These are phyloP conservation scores for Papilio polyxenes DNA, from an alignment of 1,140 invertebrate species.

Conservation along the genomic window DNA sequence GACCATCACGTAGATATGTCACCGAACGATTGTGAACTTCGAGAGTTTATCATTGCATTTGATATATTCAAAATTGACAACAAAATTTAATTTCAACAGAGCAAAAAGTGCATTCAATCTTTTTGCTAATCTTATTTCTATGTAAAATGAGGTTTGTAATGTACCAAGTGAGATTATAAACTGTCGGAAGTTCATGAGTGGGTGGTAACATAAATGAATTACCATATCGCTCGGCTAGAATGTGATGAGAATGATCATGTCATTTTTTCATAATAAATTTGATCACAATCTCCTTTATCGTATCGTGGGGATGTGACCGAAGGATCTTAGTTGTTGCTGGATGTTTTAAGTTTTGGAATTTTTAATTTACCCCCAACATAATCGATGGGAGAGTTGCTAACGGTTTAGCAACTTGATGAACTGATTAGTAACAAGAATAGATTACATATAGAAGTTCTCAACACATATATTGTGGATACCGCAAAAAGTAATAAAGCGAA, in stretches of 20 bases:
- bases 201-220: not conserved
- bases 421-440: not conserved
- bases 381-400: not conserved
- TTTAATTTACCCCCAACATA: not conserved
- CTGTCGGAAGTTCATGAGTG: not conserved
- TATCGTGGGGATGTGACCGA: conserved; percentile 1
- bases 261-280: not conserved
- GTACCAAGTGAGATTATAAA: not conserved
- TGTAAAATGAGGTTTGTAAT: not conserved
- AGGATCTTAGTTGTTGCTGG: not conserved
- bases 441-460: not conserved
- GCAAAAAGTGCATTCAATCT: too few species aligned
- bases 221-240: not conserved
- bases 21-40: not conserved
- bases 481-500: too few species aligned
- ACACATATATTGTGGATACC: not conserved
- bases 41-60: not conserved
- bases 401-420: not conserved
- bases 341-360: not conserved
- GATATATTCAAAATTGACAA: not conserved
- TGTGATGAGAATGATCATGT: not conserved
- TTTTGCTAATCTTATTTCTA: not conserved
- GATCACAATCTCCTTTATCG: not conserved
- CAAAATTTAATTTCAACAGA: too few species aligned
- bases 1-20: not conserved